A percentile compares a stretch with the other conserved stretches of the same genome.
These are phyloP conservation scores for Muscina levida DNA, from an alignment of 2,888 invertebrate genomes.

Conservation along the genomic window DNA sequence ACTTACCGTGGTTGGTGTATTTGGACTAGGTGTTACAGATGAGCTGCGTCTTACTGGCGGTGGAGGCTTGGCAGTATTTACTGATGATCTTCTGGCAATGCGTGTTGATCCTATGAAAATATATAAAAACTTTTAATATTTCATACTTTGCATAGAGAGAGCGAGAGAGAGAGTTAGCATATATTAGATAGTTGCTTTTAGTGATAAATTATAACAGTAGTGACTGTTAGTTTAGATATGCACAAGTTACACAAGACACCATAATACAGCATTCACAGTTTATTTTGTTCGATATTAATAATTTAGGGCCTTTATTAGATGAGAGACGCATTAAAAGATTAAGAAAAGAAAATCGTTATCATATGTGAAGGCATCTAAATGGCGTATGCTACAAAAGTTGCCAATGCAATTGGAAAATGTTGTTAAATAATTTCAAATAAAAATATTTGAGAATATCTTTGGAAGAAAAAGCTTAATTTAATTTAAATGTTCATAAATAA, in stretches of 20 bases:
- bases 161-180: background rate
- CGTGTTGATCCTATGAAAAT: slow-evolving; percentile 73
- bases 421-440: no score
- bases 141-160: background rate
- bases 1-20: slow-evolving; percentile 75
- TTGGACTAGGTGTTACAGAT: slow-evolving; percentile 80
- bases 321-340: slow-evolving; percentile 36
- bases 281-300: slow-evolving; percentile 38
- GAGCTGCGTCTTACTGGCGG: slow-evolving; percentile 92
- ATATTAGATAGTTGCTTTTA: slow-evolving; percentile 31
- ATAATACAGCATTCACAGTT: slow-evolving; percentile 62
- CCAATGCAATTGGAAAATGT: no score
- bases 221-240: slow-evolving; percentile 62
- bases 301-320: slow-evolving; percentile 10
- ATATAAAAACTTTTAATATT: slow-evolving; percentile 40
- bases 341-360: background rate
- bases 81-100: slow-evolving; percentile 79
- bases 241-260: slow-evolving; percentile 68
- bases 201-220: slow-evolving; percentile 45
- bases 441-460: no score
- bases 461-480: no score
- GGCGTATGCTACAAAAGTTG: no score
- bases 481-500: no score
- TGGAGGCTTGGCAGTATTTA: slow-evolving; percentile 84
- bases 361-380: no score